Conservation (phyloP, 23 tunicate genomes). For the Clavelina lepadiformis region DNA sequence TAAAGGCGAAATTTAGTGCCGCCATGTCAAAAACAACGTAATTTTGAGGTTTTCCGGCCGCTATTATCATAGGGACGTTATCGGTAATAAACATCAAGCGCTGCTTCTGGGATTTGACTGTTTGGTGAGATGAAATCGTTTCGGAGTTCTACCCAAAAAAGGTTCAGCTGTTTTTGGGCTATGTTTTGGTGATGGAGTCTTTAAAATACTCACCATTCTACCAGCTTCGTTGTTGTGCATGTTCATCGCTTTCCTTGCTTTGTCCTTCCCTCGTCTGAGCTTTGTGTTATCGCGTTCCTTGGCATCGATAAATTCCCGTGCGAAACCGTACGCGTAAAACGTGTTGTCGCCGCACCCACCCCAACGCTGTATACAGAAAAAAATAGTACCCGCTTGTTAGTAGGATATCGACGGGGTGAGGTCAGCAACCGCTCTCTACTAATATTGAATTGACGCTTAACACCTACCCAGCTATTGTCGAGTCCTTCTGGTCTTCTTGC, state of each 20-base stretch:
- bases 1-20: too few species aligned
- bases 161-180: too few species aligned
- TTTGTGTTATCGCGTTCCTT: conserved; percentile 67
- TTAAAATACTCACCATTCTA: conserved; percentile 73
- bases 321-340: conserved; percentile 91
- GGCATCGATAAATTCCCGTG: conserved; percentile 90
- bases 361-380: conserved; percentile 54
- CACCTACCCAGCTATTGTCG: conserved; percentile 62
- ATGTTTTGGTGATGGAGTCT: too few species aligned
- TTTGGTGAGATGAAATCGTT: too few species aligned
- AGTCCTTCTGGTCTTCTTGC: conserved; percentile 70
- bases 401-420: background rate
- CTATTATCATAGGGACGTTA: too few species aligned
- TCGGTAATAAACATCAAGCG: too few species aligned
- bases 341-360: conserved; percentile 97
- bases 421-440: too few species aligned
- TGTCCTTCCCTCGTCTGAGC: conserved; percentile 38
- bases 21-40: too few species aligned
- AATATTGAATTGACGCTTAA: too few species aligned
- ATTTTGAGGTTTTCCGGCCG: too few species aligned
- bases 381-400: background rate
- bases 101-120: too few species aligned
- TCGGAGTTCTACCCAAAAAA: too few species aligned
- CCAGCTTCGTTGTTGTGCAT: conserved; percentile 98
- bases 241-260: conserved; percentile 85